Evolutionary conservation across 1,140 invertebrate species (phyloP).

Genomic region (Pachypsylla venusta): DNA sequence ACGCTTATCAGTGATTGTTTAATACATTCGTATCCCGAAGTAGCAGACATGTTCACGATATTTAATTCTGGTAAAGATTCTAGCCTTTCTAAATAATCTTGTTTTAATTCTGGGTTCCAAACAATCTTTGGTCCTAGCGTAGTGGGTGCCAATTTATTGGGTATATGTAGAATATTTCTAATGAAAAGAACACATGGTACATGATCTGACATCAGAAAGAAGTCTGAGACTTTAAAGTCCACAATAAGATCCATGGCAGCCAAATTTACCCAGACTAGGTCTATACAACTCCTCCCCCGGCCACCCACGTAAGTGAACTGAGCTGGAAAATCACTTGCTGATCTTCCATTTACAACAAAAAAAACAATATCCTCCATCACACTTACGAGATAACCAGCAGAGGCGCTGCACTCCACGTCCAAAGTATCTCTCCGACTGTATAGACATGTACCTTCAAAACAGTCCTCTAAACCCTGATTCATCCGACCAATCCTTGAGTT

Average conservation of each 20-base stretch:
- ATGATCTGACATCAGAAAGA: slow-evolving; percentile 1
- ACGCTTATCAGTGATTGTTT: too few relatives aligned
- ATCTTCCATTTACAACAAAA: not conserved
- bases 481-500: not conserved
- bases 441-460: not conserved
- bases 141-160: too few relatives aligned
- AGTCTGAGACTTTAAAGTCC: not conserved
- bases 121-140: too few relatives aligned
- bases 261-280: not conserved
- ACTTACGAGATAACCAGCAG: not conserved
- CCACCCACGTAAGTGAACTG: not conserved
- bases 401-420: not conserved
- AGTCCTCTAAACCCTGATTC: not conserved
- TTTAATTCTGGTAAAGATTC: too few relatives aligned
- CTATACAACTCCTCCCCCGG: not conserved
- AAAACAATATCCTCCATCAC: not conserved
- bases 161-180: too few relatives aligned
- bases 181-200: slow-evolving; percentile 3
- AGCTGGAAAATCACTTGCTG: not conserved
- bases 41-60: too few relatives aligned
- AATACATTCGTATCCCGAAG: too few relatives aligned
- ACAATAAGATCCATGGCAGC: not conserved
- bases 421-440: not conserved
- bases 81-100: too few relatives aligned
- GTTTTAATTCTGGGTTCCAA: too few relatives aligned